These are phyloP conservation scores for Acronicta psi DNA, from an alignment of 2,888 invertebrate species.

Conservation along the genomic window DNA sequence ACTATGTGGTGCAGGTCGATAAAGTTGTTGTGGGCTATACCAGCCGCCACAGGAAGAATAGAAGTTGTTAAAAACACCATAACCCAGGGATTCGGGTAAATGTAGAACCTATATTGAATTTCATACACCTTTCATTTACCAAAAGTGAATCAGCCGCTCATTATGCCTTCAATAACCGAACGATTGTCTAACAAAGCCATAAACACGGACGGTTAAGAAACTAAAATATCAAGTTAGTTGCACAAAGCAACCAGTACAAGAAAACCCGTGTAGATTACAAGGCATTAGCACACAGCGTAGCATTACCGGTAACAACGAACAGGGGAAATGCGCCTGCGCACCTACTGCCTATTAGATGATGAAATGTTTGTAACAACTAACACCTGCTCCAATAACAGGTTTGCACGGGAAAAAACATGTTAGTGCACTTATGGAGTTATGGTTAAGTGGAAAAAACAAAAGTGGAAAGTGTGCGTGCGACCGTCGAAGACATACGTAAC, in stretches of 20 bases:
- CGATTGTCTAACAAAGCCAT: slow-evolving; percentile 47
- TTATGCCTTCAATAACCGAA: slow-evolving; percentile 37
- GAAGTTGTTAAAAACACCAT: no score
- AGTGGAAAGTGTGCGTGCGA: slow-evolving; percentile 39
- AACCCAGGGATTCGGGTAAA: not conserved
- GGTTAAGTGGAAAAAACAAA: slow-evolving; percentile 39
- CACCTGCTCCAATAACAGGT: slow-evolving; percentile 47
- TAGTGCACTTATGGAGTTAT: slow-evolving; percentile 37
- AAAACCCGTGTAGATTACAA: slow-evolving; percentile 57
- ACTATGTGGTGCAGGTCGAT: no score
- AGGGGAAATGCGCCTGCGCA: slow-evolving; percentile 51
- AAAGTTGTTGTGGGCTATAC: no score
- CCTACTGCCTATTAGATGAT: slow-evolving; percentile 45
- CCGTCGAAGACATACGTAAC: slow-evolving; percentile 38
- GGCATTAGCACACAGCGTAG: slow-evolving; percentile 51
- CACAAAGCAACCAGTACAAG: slow-evolving; percentile 55
- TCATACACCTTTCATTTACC: slow-evolving; percentile 34
- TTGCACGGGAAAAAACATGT: slow-evolving; percentile 33
- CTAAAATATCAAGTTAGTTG: slow-evolving; percentile 60
- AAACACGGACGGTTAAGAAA: slow-evolving; percentile 46
- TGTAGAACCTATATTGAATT: not conserved
- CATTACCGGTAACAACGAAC: slow-evolving; percentile 57
- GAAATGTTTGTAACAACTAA: slow-evolving; percentile 49
- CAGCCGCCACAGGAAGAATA: no score
- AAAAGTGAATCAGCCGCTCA: slow-evolving; percentile 47